These are phyloP conservation scores for Herminia tarsipennalis DNA, from an alignment of 2,888 invertebrate species.

Conservation along the genomic window DNA sequence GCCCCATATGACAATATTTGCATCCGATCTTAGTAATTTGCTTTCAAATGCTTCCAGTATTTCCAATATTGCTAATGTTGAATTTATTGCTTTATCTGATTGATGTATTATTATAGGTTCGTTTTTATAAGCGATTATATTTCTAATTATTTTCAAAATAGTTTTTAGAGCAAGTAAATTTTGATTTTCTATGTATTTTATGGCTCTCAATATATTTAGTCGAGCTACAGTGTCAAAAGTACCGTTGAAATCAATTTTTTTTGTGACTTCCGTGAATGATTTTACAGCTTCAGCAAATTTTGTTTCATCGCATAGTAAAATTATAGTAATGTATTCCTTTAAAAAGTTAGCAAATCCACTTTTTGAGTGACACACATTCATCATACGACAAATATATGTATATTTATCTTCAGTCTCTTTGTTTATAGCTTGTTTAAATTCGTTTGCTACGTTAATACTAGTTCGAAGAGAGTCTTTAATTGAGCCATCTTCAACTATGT, in stretches of 20 bases:
- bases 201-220: background rate
- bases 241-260: background rate
- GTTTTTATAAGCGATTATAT: constrained; percentile 3
- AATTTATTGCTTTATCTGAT: background rate
- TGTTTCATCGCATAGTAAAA: background rate
- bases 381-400: background rate
- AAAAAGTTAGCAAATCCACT: constrained; percentile 2
- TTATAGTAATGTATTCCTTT: background rate
- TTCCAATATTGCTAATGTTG: background rate
- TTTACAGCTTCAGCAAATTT: background rate
- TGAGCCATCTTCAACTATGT: background rate
- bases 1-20: background rate
- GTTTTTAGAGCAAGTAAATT: background rate
- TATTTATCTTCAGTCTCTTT: background rate
- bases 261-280: background rate
- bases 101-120: background rate
- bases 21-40: background rate
- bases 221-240: constrained; percentile 1
- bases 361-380: background rate
- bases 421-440: background rate
- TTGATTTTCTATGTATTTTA: background rate
- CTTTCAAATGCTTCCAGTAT: constrained; percentile 3
- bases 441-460: background rate
- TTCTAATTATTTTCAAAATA: background rate
- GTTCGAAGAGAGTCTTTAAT: background rate